Percentiles rank a stretch among this genome's conserved stretches.
These are phyloP conservation scores for Pasiphila rectangulata DNA, from an alignment of 2,888 invertebrate genomes.

Conservation along the genomic window DNA sequence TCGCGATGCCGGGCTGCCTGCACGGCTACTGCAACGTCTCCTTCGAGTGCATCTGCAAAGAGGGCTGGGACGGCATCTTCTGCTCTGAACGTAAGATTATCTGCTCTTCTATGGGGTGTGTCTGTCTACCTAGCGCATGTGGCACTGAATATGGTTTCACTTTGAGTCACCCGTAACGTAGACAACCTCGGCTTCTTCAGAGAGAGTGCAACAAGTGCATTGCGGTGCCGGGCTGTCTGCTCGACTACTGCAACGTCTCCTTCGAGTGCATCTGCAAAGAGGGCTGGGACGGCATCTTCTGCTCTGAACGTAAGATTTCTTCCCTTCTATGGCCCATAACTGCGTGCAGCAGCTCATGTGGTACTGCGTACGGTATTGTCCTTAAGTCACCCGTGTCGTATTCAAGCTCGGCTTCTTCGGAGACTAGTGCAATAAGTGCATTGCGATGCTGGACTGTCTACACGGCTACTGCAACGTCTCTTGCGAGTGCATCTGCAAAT, in stretches of 20 bases:
- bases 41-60: constrained; percentile 91
- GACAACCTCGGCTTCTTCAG: too few species aligned
- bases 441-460: constrained; percentile 88
- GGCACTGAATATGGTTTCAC: too few species aligned
- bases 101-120: background rate
- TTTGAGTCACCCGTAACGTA: too few species aligned
- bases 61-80: constrained; percentile 94
- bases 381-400: too few species aligned
- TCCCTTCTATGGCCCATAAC: background rate
- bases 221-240: constrained; percentile 89
- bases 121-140: too few species aligned
- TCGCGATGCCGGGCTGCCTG: constrained; percentile 91
- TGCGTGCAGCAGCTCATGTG: too few species aligned
- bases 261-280: constrained; percentile 92
- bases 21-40: constrained; percentile 92
- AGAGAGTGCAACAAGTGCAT: background rate
- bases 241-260: constrained; percentile 91
- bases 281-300: constrained; percentile 94
- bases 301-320: constrained; percentile 87
- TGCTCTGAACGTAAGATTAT: constrained; percentile 89
- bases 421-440: background rate
- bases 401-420: too few species aligned
- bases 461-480: constrained; percentile 92
- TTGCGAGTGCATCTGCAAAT: constrained; percentile 91
- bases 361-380: too few species aligned